Percentiles rank a stretch among this genome's conserved stretches.
These are phyloP conservation scores for Lepidothrix coronata DNA, from an alignment of 2,113 vertebrate genomes.

Conservation along the genomic window DNA sequence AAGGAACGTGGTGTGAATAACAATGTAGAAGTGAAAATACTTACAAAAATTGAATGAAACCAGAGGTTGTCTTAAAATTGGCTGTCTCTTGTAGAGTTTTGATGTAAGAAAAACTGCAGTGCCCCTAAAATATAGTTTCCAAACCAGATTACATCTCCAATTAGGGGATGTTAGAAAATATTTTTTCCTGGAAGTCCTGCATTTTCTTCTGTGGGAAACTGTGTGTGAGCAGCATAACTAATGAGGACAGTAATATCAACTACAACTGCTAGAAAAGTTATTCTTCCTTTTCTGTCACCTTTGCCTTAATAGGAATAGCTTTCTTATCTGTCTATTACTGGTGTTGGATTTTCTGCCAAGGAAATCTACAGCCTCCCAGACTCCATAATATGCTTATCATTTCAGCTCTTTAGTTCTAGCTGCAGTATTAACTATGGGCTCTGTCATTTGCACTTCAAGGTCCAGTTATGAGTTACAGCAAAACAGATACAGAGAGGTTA, in stretches of 20 bases:
- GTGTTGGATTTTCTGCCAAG: background rate
- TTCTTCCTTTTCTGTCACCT: conserved; percentile 40
- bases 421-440: background rate
- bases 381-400: background rate
- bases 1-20: background rate
- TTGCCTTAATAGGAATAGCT: conserved; percentile 4
- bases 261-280: conserved; percentile 4
- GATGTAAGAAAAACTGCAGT: background rate
- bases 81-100: background rate
- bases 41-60: background rate
- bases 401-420: background rate
- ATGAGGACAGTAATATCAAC: background rate
- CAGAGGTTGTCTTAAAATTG: background rate
- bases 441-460: background rate
- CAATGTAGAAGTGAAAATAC: background rate
- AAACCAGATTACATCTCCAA: conserved; percentile 17
- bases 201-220: background rate
- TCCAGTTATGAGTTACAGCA: background rate
- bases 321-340: conserved; percentile 28
- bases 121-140: background rate
- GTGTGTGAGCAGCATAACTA: background rate
- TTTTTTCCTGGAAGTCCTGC: background rate
- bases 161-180: background rate
- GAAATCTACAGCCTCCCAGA: background rate
- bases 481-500: background rate